These are phyloP conservation scores for Platichthys flesus DNA, from an alignment of 2,113 vertebrate genomes.

Conservation along the genomic window DNA sequence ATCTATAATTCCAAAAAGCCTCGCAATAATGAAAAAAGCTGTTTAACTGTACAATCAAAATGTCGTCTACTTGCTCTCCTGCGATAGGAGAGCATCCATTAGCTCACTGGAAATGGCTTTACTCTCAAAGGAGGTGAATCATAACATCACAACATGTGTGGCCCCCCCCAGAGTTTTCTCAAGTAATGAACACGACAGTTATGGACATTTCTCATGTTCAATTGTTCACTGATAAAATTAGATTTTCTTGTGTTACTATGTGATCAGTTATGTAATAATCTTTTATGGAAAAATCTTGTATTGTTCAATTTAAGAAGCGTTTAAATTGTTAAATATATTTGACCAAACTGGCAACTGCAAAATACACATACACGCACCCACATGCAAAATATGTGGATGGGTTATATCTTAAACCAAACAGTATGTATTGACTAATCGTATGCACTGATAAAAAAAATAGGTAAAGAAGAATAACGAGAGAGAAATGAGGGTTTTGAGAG, in stretches of 20 bases:
- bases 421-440: slow-evolving; percentile 54
- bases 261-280: too few relatives aligned
- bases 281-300: too few relatives aligned
- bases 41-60: background rate
- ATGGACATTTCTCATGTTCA: background rate
- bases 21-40: background rate
- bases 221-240: background rate
- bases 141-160: background rate
- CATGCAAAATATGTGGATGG: slow-evolving; percentile 1
- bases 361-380: slow-evolving; percentile 6
- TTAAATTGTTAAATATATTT: background rate
- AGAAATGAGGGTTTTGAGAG: slow-evolving; percentile 59
- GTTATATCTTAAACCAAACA: slow-evolving; percentile 37
- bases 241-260: too few relatives aligned
- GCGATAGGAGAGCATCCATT: background rate
- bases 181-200: background rate
- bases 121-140: slow-evolving; percentile 3
- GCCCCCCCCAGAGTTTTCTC: background rate
- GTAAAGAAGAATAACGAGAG: slow-evolving; percentile 36
- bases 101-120: slow-evolving; percentile 1
- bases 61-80: background rate
- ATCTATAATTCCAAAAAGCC: background rate
- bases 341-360: background rate
- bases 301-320: background rate
- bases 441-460: slow-evolving; percentile 52